These are phyloP conservation scores for Rapana venosa DNA, from an alignment of 2,888 invertebrate species.

Conservation along the genomic window DNA sequence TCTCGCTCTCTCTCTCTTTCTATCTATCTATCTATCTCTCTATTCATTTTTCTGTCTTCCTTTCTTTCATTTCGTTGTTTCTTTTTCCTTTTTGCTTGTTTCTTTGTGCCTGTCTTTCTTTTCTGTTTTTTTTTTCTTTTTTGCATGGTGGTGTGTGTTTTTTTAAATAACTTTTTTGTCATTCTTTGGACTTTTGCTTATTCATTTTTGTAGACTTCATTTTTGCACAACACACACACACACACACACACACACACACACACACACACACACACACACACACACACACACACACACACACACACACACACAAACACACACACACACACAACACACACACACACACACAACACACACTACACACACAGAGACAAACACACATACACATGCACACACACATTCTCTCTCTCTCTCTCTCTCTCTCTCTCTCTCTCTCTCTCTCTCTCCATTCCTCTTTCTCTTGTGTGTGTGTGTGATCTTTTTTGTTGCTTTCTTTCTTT, in stretches of 20 bases:
- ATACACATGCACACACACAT: too few relatives aligned
- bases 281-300: too few relatives aligned
- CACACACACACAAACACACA: background rate
- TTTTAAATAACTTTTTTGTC: too few relatives aligned
- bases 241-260: slow-evolving; percentile 1
- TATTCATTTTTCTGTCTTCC: too few relatives aligned
- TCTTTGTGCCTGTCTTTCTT: too few relatives aligned
- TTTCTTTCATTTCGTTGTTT: too few relatives aligned
- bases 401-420: background rate
- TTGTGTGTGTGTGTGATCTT: slow-evolving; percentile 9
- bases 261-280: too few relatives aligned
- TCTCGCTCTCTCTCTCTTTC: background rate
- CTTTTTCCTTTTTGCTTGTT: too few relatives aligned
- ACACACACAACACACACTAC: background rate
- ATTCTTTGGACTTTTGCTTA: background rate
- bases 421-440: background rate
- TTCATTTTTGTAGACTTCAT: background rate
- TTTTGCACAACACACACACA: background rate
- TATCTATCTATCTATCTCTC: too few relatives aligned
- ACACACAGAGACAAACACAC: background rate
- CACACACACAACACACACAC: background rate
- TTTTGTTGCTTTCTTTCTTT: background rate
- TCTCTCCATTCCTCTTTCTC: background rate
- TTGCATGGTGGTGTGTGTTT: too few relatives aligned
- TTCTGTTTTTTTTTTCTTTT: too few relatives aligned